Percentiles rank a stretch among this genome's conserved stretches.
phyloP scores from a whole-genome alignment of 2,888 invertebrate species.

The Drosophila subquinaria region DNA sequence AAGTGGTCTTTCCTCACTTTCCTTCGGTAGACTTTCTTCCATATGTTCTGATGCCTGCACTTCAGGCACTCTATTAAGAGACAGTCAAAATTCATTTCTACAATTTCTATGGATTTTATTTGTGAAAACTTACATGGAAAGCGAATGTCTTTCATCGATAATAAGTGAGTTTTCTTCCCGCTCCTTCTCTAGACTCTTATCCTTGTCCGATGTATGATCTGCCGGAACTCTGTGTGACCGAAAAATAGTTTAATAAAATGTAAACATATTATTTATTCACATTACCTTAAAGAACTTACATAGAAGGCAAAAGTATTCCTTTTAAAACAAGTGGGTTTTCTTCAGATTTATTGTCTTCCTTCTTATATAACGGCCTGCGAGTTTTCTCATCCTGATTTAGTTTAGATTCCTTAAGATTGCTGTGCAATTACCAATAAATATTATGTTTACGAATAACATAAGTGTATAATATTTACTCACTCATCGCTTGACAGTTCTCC shows the following conservation, averaged over 20 bases:
- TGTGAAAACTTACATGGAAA: no score
- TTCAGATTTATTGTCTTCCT: background rate
- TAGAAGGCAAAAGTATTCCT: background rate
- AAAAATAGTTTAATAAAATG: background rate
- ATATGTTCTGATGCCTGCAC: background rate
- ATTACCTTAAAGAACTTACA: background rate
- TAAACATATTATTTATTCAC: background rate
- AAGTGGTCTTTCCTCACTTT: slow-evolving; percentile 35
- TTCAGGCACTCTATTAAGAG: background rate
- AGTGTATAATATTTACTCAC: slow-evolving; percentile 32
- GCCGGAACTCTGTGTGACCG: background rate
- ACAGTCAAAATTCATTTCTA: no score
- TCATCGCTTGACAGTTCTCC: background rate
- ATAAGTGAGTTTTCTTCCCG: background rate
- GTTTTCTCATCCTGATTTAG: background rate
- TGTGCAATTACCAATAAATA: background rate
- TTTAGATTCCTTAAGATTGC: background rate
- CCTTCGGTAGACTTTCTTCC: background rate
- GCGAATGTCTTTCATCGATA: no score
- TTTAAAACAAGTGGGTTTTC: background rate
- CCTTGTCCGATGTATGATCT: background rate
- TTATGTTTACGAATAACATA: background rate
- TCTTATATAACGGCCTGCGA: background rate
- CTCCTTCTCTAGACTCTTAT: slow-evolving; percentile 1
- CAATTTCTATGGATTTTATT: no score